Conservation (phyloP, 2,888 invertebrate species). For the Plebejus anna region DNA sequence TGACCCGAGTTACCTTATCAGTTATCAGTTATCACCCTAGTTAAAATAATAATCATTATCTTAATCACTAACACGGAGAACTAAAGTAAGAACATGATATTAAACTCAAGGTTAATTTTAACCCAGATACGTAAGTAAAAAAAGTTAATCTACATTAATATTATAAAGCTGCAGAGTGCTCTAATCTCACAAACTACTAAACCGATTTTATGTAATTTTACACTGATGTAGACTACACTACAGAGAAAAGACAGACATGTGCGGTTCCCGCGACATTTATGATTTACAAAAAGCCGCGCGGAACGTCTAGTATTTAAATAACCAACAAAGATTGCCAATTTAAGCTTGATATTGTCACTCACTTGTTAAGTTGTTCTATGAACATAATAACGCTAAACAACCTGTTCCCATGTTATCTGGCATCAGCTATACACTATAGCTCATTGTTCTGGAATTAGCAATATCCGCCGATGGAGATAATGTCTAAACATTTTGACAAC, state of each 20-base stretch:
- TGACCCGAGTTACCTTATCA: too few species aligned
- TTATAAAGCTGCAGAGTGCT: too few species aligned
- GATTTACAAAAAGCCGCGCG: not conserved
- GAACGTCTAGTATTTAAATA: not conserved
- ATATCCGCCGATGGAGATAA: slow-evolving; percentile 19
- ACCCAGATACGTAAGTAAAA: too few species aligned
- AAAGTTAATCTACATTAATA: too few species aligned
- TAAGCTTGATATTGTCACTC: not conserved
- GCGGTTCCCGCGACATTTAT: not conserved
- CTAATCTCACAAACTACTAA: too few species aligned
- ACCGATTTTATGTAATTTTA: too few species aligned
- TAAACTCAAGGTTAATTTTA: too few species aligned
- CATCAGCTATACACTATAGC: slow-evolving; percentile 3
- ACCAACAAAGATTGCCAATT: not conserved
- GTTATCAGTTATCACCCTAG: too few species aligned
- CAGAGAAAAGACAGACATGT: not conserved
- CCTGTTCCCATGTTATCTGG: slow-evolving; percentile 28
- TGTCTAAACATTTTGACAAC: slow-evolving; percentile 20
- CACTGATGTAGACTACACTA: too few species aligned
- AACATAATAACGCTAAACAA: not conserved
- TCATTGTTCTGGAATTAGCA: slow-evolving; percentile 21
- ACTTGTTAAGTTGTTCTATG: not conserved
- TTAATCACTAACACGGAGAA: too few species aligned
- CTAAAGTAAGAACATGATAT: too few species aligned
- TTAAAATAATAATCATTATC: too few species aligned